Evolutionary conservation across 2,113 vertebrate species (phyloP).

Genomic region (Dinomys branickii): DNA sequence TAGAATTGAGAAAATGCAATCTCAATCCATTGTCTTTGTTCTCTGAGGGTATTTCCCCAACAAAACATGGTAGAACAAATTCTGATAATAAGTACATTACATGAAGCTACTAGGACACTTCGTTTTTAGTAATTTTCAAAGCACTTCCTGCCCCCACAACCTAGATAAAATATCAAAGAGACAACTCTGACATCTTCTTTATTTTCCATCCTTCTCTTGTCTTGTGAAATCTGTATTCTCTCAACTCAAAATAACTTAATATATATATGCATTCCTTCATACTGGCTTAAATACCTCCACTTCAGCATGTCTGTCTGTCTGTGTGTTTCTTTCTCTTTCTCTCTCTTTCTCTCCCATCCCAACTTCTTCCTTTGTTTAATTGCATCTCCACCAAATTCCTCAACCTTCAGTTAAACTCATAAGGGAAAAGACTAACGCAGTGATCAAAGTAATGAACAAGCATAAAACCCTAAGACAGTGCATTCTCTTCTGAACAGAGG

Average conservation of each 20-base stretch:
- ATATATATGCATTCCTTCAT: neutral
- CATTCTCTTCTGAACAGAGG: neutral
- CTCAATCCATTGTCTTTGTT: neutral
- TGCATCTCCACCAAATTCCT: neutral
- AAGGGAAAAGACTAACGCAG: neutral
- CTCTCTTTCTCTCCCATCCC: neutral
- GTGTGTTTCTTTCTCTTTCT: neutral
- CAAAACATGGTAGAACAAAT: conserved; percentile 2
- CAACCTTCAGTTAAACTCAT: neutral
- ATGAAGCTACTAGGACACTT: neutral
- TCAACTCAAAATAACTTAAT: neutral
- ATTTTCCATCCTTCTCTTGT: neutral
- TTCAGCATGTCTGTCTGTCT: neutral
- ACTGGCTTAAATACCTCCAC: neutral
- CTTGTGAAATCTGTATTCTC: neutral
- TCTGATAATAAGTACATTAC: neutral
- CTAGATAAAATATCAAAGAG: neutral
- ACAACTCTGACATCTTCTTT: neutral
- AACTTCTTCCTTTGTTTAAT: neutral
- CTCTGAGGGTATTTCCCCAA: neutral
- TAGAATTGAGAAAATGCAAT: neutral
- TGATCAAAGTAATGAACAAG: neutral
- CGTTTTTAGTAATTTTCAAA: neutral
- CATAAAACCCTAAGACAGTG: neutral
- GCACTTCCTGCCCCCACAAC: neutral